A percentile compares a stretch with the other conserved stretches of the same genome.
phyloP scores from a whole-genome alignment of 2,888 invertebrate species.

The Druceiella hillmani region DNA sequence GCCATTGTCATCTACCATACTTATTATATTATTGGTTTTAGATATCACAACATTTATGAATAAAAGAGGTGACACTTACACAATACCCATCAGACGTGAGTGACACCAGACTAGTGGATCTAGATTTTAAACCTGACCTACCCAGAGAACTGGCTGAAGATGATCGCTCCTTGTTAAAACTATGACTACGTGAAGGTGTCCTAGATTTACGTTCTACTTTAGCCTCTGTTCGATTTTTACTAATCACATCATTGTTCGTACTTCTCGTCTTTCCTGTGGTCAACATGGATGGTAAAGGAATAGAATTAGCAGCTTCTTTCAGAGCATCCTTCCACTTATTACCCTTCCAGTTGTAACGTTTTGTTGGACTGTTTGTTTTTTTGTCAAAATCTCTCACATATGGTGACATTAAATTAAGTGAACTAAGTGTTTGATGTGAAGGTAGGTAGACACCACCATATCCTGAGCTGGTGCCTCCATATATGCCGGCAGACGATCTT shows the following conservation, averaged over 20 bases:
- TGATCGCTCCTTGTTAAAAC: slow-evolving; percentile 41
- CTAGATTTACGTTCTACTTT: slow-evolving; percentile 39
- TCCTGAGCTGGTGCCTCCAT: slow-evolving; percentile 59
- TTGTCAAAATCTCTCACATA: slow-evolving; percentile 49
- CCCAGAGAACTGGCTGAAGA: slow-evolving; percentile 41
- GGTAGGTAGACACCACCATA: slow-evolving; percentile 65
- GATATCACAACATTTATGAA: too few relatives aligned
- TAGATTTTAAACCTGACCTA: slow-evolving; percentile 37
- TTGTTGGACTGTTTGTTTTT: too few relatives aligned
- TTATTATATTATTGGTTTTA: too few relatives aligned
- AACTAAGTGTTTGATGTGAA: slow-evolving; percentile 48
- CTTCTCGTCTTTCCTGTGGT: too few relatives aligned
- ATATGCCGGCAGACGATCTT: slow-evolving; percentile 40
- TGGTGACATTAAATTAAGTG: slow-evolving; percentile 54
- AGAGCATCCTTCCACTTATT: too few relatives aligned
- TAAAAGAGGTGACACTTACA: too few relatives aligned
- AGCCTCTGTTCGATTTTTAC: too few relatives aligned
- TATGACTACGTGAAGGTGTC: slow-evolving; percentile 28
- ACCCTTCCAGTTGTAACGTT: too few relatives aligned
- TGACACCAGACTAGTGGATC: slow-evolving; percentile 62
- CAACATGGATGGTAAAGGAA: too few relatives aligned
- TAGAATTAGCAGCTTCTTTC: too few relatives aligned
- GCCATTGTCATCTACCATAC: too few relatives aligned
- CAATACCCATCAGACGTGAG: slow-evolving; percentile 79
- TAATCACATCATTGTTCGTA: too few relatives aligned